phyloP scores from a whole-genome alignment of 2,888 invertebrate species.

The Clunio marinus region DNA sequence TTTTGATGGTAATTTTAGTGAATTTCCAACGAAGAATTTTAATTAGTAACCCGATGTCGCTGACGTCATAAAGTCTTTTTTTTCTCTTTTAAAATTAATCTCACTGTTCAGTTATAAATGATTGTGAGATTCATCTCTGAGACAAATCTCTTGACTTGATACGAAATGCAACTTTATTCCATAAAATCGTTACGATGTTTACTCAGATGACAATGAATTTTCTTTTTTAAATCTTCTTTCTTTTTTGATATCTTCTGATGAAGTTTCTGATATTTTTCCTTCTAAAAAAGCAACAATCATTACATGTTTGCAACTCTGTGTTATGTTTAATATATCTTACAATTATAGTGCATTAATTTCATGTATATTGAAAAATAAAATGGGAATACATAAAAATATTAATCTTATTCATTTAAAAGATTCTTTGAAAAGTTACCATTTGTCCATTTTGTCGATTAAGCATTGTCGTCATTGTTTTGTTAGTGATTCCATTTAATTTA shows the following conservation, averaged over 20 bases:
- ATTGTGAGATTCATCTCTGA: too few species aligned
- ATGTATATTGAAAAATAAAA: not conserved
- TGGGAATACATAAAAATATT: conserved; percentile 20
- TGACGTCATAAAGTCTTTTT: not conserved
- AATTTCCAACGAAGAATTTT: conserved; percentile 30
- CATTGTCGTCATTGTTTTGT: conserved; percentile 17
- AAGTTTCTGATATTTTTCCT: too few species aligned
- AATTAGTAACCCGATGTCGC: not conserved
- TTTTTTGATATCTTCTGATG: too few species aligned
- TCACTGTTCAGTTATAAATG: too few species aligned
- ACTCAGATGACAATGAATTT: not conserved
- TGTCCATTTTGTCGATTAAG: conserved; percentile 13
- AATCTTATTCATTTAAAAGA: not conserved
- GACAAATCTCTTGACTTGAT: too few species aligned
- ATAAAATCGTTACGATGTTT: not conserved
- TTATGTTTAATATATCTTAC: too few species aligned
- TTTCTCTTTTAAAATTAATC: too few species aligned
- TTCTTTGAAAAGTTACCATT: not conserved
- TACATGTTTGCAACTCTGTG: too few species aligned
- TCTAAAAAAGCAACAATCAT: too few species aligned
- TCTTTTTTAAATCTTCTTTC: not conserved
- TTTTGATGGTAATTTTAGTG: conserved; percentile 14
- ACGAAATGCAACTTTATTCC: not conserved
- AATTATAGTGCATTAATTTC: not conserved
- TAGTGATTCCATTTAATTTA: conserved; percentile 49